Percentiles rank a stretch among this genome's conserved stretches.
Conservation (phyloP, 2,797 vertebrate species). For the Pampus argenteus region DNA sequence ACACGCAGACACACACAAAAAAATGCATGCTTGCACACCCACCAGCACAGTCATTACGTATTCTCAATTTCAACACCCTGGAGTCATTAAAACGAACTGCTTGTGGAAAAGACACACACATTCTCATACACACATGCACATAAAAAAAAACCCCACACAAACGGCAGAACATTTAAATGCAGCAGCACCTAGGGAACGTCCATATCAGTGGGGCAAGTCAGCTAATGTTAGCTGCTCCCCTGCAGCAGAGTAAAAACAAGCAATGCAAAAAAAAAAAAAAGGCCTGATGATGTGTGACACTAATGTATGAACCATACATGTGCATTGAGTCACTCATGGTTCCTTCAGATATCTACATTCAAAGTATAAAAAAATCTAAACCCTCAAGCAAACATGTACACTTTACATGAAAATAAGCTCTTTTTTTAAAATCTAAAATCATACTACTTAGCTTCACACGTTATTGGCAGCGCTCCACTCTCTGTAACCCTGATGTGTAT, state of each 20-base stretch:
- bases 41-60: slow-evolving; percentile 79
- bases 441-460: slow-evolving; percentile 9
- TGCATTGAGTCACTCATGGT: neutral
- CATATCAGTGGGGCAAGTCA: neutral
- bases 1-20: slow-evolving; percentile 55
- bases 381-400: neutral
- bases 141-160: slow-evolving; percentile 21
- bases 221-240: slow-evolving; percentile 8
- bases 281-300: too few species aligned
- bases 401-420: slow-evolving; percentile 1
- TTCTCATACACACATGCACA: slow-evolving; percentile 16
- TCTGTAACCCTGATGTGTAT: slow-evolving; percentile 41
- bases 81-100: slow-evolving; percentile 64
- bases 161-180: slow-evolving; percentile 11
- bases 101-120: slow-evolving; percentile 34
- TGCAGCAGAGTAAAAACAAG: slow-evolving; percentile 18
- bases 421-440: neutral
- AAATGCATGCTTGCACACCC: slow-evolving; percentile 75
- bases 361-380: neutral
- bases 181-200: neutral
- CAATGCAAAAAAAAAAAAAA: slow-evolving; percentile 7
- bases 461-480: slow-evolving; percentile 37
- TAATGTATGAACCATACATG: neutral
- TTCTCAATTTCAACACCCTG: slow-evolving; percentile 76
- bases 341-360: neutral